Evolutionary conservation across 2,797 vertebrate species (phyloP).

Genomic region (Borostomias antarcticus): DNA sequence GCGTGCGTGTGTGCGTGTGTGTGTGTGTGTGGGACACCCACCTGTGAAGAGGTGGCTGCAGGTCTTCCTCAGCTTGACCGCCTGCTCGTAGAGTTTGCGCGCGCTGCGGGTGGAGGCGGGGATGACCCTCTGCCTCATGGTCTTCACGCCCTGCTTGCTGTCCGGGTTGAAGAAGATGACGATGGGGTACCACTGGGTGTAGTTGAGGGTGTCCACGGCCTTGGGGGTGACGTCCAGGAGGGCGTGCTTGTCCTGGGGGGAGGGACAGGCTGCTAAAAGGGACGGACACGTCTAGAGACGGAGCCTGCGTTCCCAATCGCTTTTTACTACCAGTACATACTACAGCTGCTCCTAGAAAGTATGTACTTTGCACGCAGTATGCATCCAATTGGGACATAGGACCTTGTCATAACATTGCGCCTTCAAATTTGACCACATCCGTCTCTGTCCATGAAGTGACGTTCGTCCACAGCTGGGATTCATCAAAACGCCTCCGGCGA

Average conservation of each 20-base stretch:
- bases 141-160: slow-evolving; percentile 92
- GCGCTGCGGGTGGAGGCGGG: slow-evolving; percentile 91
- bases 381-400: too few relatives aligned
- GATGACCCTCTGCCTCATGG: slow-evolving; percentile 88
- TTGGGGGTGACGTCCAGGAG: slow-evolving; percentile 95
- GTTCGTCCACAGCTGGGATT: too few relatives aligned
- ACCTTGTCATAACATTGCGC: too few relatives aligned
- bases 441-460: too few relatives aligned
- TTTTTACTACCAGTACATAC: too few relatives aligned
- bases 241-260: slow-evolving; percentile 87
- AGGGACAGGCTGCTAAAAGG: background rate
- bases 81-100: slow-evolving; percentile 92
- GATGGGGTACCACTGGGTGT: slow-evolving; percentile 98
- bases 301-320: too few relatives aligned
- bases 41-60: slow-evolving; percentile 93
- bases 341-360: too few relatives aligned
- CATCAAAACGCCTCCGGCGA: too few relatives aligned
- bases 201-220: slow-evolving; percentile 96
- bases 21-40: slow-evolving; percentile 53
- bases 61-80: slow-evolving; percentile 90
- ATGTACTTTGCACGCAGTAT: too few relatives aligned
- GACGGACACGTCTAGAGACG: too few relatives aligned
- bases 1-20: background rate
- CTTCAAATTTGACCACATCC: too few relatives aligned
- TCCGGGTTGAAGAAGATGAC: slow-evolving; percentile 96